A percentile compares a stretch with the other conserved stretches of the same genome.
These are phyloP conservation scores for Struthidea cinerea DNA, from an alignment of 2,113 vertebrate species.

Conservation along the genomic window DNA sequence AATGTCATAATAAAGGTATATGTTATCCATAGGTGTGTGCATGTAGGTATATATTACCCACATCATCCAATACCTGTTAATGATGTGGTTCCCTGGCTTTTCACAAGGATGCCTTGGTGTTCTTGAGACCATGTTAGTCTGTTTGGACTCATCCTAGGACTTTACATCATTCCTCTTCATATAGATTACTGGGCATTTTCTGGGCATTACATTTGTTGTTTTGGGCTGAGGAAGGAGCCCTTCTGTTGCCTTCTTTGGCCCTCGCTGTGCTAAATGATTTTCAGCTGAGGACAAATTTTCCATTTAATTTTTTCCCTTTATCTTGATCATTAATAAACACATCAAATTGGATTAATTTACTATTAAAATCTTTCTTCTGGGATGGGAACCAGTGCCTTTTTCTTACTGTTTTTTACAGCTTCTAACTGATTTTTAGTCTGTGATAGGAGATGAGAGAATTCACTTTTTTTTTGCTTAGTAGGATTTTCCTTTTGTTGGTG, in stretches of 20 bases:
- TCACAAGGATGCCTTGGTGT: not conserved
- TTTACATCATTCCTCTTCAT: not conserved
- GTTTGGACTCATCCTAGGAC: not conserved
- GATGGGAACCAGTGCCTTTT: not conserved
- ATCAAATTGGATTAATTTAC: not conserved
- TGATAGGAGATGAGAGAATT: not conserved
- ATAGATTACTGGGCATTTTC: not conserved
- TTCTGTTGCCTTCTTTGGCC: not conserved
- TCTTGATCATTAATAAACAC: not conserved
- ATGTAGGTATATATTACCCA: not conserved
- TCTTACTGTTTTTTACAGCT: not conserved
- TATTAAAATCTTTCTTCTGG: not conserved
- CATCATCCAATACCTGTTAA: not conserved
- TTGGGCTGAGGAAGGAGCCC: not conserved
- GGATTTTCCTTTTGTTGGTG: not conserved
- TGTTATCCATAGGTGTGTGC: not conserved
- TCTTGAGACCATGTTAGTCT: not conserved
- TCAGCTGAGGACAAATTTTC: not conserved
- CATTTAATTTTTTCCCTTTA: not conserved
- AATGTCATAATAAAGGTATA: not conserved
- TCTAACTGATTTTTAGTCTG: not conserved
- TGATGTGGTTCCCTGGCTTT: not conserved
- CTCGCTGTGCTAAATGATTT: not conserved
- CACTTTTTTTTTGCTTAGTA: not conserved
- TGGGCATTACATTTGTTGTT: not conserved